Base-by-base conservation (phyloP, 1,140 invertebrate species). In the Linepithema humile region DNA sequence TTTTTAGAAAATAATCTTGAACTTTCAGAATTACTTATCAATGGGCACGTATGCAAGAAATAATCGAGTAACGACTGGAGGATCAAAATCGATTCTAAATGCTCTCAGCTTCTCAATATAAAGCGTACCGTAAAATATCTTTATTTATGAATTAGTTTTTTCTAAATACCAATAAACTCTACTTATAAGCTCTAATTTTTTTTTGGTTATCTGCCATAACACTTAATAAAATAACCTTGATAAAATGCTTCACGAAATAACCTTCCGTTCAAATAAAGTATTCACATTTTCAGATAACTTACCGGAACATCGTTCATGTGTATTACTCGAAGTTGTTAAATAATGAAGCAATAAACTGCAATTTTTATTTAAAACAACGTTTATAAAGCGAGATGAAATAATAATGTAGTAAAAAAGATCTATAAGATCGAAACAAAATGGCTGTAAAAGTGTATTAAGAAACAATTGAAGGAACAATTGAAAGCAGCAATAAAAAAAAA, bases 1-100 rank as follows among this genome's bases (percentile, higher is more conserved):
- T 89, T 89, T 87, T 87, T 89, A 89, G 88, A 78, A 82, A 75
- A 55, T 83, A 89, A 89, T 89, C 88, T 87, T 80, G n/a, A 82
- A 64, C 35, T 78, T 67, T 23, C 80, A 83, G 20, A 87, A 53
- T 43, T 75, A 53, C 82, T 83, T 89, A 90, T 88, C 85, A 87
- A 77, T 85, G 70, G 3, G 40, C 70, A 74, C 59, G 64, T 53
- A 59, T 15, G 53, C 17, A 65, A 87, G 83, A 69, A 84, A 67
- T 43, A 43, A 64, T 70, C 17, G n/a, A 70, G 15, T 35, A 59
- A 0, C 23, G 57, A 35, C 17, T 55, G 40, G n/a, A 26, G 26
- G 17, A 59, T 17, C 29, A 6, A 45, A 45, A n/a, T n/a, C n/a
- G n/a, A n/a, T n/a, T 45, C 20, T 73, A 55, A 55, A 43, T 40